Conservation (phyloP, 2,797 vertebrate genomes). For the Enteromius radiatus region DNA sequence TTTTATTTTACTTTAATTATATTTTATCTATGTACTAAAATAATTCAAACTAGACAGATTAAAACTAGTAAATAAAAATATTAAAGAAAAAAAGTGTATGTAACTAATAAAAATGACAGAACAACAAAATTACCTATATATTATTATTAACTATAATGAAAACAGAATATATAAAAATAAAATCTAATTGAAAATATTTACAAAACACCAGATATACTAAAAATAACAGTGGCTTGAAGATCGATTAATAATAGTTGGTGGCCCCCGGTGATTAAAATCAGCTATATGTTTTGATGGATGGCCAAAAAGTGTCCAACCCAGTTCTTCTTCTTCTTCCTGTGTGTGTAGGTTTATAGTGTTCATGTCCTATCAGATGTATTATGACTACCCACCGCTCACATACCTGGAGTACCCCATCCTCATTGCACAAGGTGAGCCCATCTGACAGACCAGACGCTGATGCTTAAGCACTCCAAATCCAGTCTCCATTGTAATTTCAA, state of each 20-base stretch:
- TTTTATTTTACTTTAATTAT: neutral
- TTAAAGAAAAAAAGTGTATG: neutral
- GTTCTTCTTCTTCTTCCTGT: neutral
- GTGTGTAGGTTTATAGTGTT: constrained; percentile 87
- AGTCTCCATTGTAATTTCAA: neutral
- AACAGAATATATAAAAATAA: neutral
- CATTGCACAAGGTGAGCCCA: constrained; percentile 86
- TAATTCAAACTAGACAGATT: neutral
- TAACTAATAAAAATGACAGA: neutral
- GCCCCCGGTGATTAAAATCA: neutral
- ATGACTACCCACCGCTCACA: constrained; percentile 88
- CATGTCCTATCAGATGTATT: constrained; percentile 92
- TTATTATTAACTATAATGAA: neutral
- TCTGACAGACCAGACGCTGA: constrained; percentile 23
- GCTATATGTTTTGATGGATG: neutral
- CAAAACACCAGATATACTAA: neutral
- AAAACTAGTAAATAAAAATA: neutral
- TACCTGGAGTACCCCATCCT: constrained; percentile 95
- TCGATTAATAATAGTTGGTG: neutral
- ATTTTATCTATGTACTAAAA: neutral
- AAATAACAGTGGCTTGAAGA: neutral
- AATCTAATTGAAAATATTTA: neutral
- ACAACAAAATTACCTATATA: neutral
- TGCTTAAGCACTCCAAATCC: neutral
- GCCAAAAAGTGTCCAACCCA: neutral